Conservation (phyloP, 1,140 invertebrate genomes). For the Scaptomyza graminum region DNA sequence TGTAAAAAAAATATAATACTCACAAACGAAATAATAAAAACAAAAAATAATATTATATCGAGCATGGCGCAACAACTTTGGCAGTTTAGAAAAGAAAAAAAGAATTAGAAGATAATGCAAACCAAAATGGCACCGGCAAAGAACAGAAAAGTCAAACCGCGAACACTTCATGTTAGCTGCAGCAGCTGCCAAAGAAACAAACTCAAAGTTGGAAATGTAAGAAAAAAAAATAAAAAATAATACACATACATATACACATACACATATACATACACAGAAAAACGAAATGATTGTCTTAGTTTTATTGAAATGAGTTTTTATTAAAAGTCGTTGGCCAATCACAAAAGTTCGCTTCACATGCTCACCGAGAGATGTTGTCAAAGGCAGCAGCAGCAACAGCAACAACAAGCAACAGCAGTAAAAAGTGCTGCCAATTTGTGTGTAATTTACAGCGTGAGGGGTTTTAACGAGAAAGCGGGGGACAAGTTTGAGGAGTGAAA, state of each 20-base stretch:
- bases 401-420: slow-evolving; percentile 21
- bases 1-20: not conserved
- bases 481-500: slow-evolving; percentile 8
- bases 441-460: slow-evolving; percentile 65
- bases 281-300: slow-evolving; percentile 60
- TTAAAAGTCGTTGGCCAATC: slow-evolving; percentile 49
- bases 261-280: not conserved
- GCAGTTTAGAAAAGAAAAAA: not conserved
- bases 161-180: slow-evolving; percentile 43
- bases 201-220: slow-evolving; percentile 17
- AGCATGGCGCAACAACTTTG: slow-evolving; percentile 10
- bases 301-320: slow-evolving; percentile 74
- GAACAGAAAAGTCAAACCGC: slow-evolving; percentile 37
- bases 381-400: slow-evolving; percentile 51
- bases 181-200: slow-evolving; percentile 33
- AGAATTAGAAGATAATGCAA: not conserved
- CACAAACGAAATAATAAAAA: not conserved
- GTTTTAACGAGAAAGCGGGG: not conserved
- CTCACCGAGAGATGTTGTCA: slow-evolving; percentile 55
- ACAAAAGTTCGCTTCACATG: slow-evolving; percentile 30
- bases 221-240: slow-evolving; percentile 15
- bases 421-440: slow-evolving; percentile 74
- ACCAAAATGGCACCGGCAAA: not conserved
- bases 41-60: not conserved
- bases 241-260: not conserved